phyloP scores from a whole-genome alignment of 2,888 invertebrate species.

The Meiosimyza decipiens region DNA sequence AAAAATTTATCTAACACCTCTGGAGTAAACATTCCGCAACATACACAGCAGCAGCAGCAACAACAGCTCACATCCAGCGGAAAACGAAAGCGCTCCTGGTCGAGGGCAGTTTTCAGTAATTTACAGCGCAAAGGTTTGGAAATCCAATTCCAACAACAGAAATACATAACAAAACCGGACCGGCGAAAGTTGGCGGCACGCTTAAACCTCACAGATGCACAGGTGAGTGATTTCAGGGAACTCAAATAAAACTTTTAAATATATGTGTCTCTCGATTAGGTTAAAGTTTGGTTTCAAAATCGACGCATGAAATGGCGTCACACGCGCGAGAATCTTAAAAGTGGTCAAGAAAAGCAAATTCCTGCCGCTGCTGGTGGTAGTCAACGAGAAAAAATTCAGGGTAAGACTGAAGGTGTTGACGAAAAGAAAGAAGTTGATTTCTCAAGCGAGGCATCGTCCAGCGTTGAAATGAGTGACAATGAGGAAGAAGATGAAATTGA shows the following conservation, averaged over 20 bases:
- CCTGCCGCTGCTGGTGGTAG: conserved; percentile 10
- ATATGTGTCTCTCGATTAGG: conserved; percentile 68
- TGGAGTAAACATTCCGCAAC: conserved; percentile 33
- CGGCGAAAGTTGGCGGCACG: conserved; percentile 91
- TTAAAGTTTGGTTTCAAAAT: conserved; percentile 94
- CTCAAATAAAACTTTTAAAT: background rate
- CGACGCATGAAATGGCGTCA: conserved; percentile 91
- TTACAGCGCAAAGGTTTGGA: conserved; percentile 94
- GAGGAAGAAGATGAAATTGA: conserved; percentile 61
- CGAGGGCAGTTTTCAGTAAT: conserved; percentile 93
- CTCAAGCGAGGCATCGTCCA: conserved; percentile 46
- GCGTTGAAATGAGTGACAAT: conserved; percentile 56
- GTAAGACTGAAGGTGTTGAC: background rate
- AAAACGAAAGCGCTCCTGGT: conserved; percentile 93
- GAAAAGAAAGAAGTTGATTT: background rate
- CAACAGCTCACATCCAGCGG: conserved; percentile 51
- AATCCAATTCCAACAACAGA: conserved; percentile 91
- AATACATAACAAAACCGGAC: conserved; percentile 96
- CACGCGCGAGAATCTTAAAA: conserved; percentile 73
- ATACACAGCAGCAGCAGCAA: conserved; percentile 28
- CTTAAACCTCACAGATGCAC: conserved; percentile 92
- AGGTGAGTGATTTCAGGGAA: conserved; percentile 70
- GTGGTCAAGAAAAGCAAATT: conserved; percentile 63
- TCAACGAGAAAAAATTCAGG: background rate
- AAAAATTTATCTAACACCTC: conserved; percentile 13